Evolutionary conservation across 2,113 vertebrate species (phyloP).

Genomic region (Ctenomys sociabilis): DNA sequence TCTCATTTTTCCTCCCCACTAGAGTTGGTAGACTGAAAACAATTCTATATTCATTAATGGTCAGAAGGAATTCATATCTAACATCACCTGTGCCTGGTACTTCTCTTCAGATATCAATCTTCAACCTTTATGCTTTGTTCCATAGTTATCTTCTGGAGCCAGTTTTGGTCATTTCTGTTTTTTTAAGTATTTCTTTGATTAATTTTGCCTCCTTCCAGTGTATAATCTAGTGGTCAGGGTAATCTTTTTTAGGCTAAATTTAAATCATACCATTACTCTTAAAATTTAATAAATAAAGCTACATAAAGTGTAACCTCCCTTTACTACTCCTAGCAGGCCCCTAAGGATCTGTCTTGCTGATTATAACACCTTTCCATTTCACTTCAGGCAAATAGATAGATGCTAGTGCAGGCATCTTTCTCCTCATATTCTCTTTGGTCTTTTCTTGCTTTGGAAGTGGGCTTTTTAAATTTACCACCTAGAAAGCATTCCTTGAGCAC

Average conservation of each 20-base stretch:
- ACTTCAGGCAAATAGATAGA: background rate
- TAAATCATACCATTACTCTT: constrained; percentile 44
- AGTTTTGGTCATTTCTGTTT: constrained; percentile 41
- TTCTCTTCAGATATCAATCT: constrained; percentile 5
- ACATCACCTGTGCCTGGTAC: background rate
- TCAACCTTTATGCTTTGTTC: constrained; percentile 44
- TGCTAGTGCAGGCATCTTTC: background rate
- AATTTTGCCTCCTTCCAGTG: background rate
- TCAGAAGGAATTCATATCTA: constrained; percentile 42
- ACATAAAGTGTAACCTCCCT: background rate
- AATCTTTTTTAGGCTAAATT: constrained; percentile 1
- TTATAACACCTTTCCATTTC: background rate
- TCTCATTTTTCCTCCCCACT: background rate
- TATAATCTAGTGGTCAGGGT: background rate
- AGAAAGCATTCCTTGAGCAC: background rate
- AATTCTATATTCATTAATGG: constrained; percentile 1
- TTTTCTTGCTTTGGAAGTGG: constrained; percentile 30
- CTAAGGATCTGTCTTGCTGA: background rate
- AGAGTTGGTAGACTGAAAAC: background rate
- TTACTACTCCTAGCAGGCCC: background rate
- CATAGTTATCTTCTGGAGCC: background rate
- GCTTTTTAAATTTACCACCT: background rate
- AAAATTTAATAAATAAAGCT: background rate
- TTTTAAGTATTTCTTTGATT: constrained; percentile 10
- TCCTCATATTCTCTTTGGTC: background rate